A percentile compares a stretch with the other conserved stretches of the same genome.
Evolutionary conservation across 2,797 vertebrate species (phyloP).

Genomic region (Rhadinocentrus ornatus): DNA sequence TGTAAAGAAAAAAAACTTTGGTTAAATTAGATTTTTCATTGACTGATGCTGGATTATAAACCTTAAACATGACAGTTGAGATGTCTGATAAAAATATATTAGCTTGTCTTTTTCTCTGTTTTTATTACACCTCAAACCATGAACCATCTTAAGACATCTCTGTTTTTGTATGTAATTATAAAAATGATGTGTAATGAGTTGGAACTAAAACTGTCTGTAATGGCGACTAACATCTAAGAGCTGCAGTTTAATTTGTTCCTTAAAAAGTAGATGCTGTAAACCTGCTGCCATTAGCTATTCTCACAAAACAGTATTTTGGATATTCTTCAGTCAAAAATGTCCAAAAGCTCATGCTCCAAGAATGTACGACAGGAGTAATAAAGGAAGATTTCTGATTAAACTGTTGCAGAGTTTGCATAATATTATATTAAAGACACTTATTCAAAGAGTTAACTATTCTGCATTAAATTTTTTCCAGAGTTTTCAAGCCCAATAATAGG

Average conservation of each 20-base stretch:
- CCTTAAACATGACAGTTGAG: too few relatives aligned
- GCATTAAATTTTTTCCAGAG: too few relatives aligned
- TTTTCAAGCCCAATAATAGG: too few relatives aligned
- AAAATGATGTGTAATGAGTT: background rate
- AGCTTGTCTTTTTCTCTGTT: background rate
- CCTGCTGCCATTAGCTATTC: background rate
- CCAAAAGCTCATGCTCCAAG: background rate
- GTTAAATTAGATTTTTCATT: too few relatives aligned
- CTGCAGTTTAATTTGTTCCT: background rate
- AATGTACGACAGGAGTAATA: background rate
- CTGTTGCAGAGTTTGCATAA: background rate
- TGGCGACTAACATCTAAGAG: background rate
- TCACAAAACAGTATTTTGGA: background rate
- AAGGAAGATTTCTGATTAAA: background rate
- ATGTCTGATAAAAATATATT: too few relatives aligned
- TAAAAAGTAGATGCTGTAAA: background rate
- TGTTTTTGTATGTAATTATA: background rate
- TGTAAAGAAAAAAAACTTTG: too few relatives aligned
- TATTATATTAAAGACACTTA: background rate
- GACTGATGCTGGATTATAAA: too few relatives aligned
- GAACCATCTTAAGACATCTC: background rate
- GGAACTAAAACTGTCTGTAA: background rate
- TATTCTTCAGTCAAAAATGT: background rate
- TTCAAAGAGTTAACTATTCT: background rate
- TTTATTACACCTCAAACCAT: background rate